These are phyloP conservation scores for Cossypha polioptera DNA, from an alignment of 2,797 vertebrate species.

Conservation along the genomic window DNA sequence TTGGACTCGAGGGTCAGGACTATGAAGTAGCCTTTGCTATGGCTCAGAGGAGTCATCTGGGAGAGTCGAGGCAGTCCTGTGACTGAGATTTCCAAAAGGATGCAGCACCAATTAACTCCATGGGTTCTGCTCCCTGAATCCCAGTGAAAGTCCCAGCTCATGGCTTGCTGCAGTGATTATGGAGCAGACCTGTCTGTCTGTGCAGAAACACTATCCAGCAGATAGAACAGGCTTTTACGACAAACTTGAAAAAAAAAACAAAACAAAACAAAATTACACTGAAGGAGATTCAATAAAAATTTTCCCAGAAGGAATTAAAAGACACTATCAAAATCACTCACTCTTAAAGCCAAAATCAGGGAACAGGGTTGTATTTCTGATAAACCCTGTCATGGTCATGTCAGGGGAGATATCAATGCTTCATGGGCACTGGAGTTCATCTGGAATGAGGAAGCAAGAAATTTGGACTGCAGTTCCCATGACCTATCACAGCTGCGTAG, in stretches of 20 bases:
- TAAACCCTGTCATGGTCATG: not conserved
- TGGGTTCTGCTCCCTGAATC: not conserved
- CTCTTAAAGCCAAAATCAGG: not conserved
- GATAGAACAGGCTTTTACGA: not conserved
- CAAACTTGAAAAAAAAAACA: not conserved
- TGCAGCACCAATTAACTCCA: not conserved
- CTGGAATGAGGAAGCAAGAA: not conserved
- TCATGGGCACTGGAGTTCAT: not conserved
- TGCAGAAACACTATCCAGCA: not conserved
- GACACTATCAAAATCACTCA: not conserved
- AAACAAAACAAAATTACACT: not conserved
- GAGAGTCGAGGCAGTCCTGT: not conserved
- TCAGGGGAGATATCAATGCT: not conserved
- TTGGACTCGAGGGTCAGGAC: not conserved
- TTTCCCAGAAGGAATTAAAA: not conserved
- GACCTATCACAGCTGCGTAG: not conserved
- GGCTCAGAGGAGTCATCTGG: not conserved
- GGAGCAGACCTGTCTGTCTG: not conserved
- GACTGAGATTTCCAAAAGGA: not conserved
- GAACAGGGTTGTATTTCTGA: not conserved
- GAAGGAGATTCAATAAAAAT: not conserved
- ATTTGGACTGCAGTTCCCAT: not conserved
- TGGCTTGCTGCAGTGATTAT: not conserved
- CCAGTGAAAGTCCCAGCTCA: not conserved
- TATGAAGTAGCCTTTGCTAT: not conserved